Conservation (phyloP, 2,113 vertebrate genomes). For the Sinosuthora webbiana region DNA sequence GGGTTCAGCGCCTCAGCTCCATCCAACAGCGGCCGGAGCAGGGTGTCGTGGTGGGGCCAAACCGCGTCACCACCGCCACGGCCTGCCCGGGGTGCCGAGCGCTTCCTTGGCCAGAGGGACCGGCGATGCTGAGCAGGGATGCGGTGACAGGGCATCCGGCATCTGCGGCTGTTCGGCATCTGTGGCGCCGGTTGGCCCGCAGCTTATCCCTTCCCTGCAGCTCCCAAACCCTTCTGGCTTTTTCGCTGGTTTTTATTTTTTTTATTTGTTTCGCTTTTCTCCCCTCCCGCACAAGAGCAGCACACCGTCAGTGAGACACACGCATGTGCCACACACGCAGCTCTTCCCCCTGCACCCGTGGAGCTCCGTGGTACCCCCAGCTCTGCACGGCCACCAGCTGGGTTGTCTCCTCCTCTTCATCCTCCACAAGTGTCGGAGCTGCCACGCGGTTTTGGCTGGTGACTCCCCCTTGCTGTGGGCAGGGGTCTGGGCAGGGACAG, state of each 20-base stretch:
- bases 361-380: neutral
- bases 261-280: neutral
- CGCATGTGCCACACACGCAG: neutral
- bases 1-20: neutral
- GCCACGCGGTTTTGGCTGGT: neutral
- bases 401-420: neutral
- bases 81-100: neutral
- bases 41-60: neutral
- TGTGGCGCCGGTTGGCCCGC: neutral
- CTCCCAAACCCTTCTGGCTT: neutral
- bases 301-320: neutral
- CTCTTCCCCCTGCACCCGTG: neutral
- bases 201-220: neutral
- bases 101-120: neutral
- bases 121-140: neutral
- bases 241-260: neutral
- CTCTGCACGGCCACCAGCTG: neutral
- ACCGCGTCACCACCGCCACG: fast-evolving
- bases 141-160: neutral
- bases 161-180: neutral
- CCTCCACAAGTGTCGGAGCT: neutral
- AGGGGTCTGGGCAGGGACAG: neutral
- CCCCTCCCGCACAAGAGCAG: fast-evolving
- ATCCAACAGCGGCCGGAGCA: neutral
- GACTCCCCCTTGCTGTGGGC: neutral